phyloP scores from a whole-genome alignment of 2,113 vertebrate species.

The Gavialis gangeticus region DNA sequence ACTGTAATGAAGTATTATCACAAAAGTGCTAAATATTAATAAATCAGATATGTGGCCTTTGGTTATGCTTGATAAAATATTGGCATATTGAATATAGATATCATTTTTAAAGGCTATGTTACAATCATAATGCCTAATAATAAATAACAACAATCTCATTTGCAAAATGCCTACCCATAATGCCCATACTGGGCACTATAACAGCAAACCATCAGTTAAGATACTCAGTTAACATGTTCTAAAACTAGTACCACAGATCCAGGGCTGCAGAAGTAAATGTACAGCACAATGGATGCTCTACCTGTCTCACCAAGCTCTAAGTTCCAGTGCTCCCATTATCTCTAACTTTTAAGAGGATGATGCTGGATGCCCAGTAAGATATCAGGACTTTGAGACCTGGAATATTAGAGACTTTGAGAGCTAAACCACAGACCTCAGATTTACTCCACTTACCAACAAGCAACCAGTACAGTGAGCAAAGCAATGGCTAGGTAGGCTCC shows the following conservation, averaged over 20 bases:
- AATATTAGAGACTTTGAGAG: not conserved
- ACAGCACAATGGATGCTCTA: not conserved
- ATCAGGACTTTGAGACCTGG: not conserved
- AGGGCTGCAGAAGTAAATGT: not conserved
- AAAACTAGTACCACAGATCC: not conserved
- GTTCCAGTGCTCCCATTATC: not conserved
- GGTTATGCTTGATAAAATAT: constrained; percentile 71
- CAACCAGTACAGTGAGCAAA: not conserved
- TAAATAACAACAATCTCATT: constrained; percentile 52
- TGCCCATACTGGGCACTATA: constrained; percentile 60
- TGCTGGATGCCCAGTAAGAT: rapidly evolving
- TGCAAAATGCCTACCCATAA: constrained; percentile 62
- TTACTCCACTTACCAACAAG: not conserved
- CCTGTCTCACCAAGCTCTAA: not conserved
- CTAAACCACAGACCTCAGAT: not conserved
- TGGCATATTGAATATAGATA: constrained; percentile 62
- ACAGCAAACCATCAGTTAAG: constrained; percentile 44
- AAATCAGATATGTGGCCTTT: constrained; percentile 69
- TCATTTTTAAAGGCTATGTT: constrained; percentile 70
- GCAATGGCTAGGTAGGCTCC: not conserved
- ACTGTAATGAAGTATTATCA: constrained; percentile 53
- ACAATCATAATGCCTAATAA: constrained; percentile 71
- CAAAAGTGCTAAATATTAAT: constrained; percentile 63
- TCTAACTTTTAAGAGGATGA: not conserved
- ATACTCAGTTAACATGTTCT: constrained; percentile 8